Base-by-base conservation (phyloP, 2,888 invertebrate genomes). In the Entomobrya multifasciata region DNA sequence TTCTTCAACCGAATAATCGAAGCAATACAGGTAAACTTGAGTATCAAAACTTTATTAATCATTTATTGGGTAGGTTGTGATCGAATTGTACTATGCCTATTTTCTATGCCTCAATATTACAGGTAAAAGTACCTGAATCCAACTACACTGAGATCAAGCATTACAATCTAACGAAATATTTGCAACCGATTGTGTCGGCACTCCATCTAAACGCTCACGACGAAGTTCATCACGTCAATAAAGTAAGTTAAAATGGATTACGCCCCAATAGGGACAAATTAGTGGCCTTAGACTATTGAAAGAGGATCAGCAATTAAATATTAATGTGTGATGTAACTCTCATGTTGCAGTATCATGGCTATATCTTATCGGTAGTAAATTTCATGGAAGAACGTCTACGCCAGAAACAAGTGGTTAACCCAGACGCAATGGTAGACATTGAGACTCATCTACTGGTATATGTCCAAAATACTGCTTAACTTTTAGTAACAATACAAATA, bases 371-470 rank as follows among this genome's bases (percentile, higher is more conserved):
- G 2, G 79, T 87, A 55, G 74, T 84, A 3, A 62, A 44, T 4
- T 55, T 72, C 17, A 76, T 80, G 74, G 72, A 76, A 41, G 74
- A 84, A 8, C 52, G 77, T 13, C 27, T 80, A 10, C 52, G 47
- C 13, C 15, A 62, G 8, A 25, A 25, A 11, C 65, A 84, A 55
- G 10, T 15, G 5, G n/a, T 87, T n/a, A 65, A 52, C 13, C 55
- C 80, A 15, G 80, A 74, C 15, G 60, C 74, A 4, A 15, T 87
- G 17, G 70, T 87, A 2, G 87, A 87, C 22, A 49, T 77, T 36
- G 87, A 80, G 20, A 76, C 74, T 1, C 84, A 76, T 17, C 41
- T 87, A 17, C 67, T 87, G 84, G 87, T 87, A 74, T 17, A 30
- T 17, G 25, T 20, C 11, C 27, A 8, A 36, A 36, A 36, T 4